phyloP scores from a whole-genome alignment of 2,113 vertebrate species.

The Oncorhynchus nerka region DNA sequence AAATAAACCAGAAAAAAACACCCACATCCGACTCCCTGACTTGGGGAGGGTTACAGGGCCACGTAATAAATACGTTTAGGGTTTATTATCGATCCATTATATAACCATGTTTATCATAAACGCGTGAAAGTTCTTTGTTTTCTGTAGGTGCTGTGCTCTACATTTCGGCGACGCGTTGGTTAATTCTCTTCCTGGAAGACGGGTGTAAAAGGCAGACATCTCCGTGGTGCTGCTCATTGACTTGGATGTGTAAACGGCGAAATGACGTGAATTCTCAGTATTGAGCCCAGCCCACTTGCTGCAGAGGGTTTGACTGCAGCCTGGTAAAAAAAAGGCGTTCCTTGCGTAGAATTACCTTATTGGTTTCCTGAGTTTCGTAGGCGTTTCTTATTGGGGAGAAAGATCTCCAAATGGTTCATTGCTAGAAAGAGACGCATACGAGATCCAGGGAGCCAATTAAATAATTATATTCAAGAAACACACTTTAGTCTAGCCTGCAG shows the following conservation, averaged over 20 bases:
- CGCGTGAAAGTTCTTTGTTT: slow-evolving; percentile 3
- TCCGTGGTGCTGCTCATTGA: slow-evolving; percentile 77
- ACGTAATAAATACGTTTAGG: background rate
- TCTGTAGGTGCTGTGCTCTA: slow-evolving; percentile 31
- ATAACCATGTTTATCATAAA: background rate
- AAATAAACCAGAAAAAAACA: slow-evolving; percentile 62
- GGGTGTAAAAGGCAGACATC: slow-evolving; percentile 73
- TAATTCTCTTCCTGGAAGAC: slow-evolving; percentile 92
- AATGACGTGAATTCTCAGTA: slow-evolving; percentile 96
- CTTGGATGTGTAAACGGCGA: slow-evolving; percentile 85
- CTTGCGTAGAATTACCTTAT: no score
- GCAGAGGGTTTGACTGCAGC: no score
- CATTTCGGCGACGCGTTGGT: slow-evolving; percentile 71
- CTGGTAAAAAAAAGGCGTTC: no score
- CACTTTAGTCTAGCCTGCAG: no score
- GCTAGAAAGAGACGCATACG: no score
- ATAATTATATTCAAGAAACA: no score
- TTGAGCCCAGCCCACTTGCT: slow-evolving; percentile 72
- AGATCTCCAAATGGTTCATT: no score
- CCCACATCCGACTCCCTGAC: slow-evolving; percentile 57
- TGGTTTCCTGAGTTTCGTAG: no score
- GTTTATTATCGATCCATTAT: no score
- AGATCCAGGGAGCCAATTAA: no score
- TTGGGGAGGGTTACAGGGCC: slow-evolving; percentile 10
- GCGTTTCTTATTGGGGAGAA: no score